phyloP scores from a whole-genome alignment of 2,888 invertebrate species.

The Standfussiana lucernea region DNA sequence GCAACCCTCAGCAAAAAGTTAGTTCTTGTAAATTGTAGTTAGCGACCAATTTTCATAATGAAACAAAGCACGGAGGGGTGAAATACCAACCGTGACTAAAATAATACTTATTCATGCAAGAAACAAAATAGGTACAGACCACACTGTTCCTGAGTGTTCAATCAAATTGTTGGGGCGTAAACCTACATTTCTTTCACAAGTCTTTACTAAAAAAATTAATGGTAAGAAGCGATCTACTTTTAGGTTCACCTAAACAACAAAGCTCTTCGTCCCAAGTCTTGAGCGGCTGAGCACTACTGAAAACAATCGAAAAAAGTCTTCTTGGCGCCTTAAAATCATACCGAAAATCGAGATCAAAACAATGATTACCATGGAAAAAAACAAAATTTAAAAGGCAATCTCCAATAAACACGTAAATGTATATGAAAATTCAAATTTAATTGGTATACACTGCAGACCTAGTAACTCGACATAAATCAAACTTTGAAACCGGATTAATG shows the following conservation, averaged over 20 bases:
- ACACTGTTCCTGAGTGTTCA: not conserved
- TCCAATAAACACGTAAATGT: not conserved
- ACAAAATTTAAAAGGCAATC: not conserved
- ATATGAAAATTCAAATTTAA: not conserved
- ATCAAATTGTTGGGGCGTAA: not conserved
- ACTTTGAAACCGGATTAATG: not conserved
- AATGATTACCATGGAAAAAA: not conserved
- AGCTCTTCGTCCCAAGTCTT: constrained; percentile 1
- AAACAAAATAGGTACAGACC: not conserved
- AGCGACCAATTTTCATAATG: constrained; percentile 65
- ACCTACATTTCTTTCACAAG: constrained; percentile 2
- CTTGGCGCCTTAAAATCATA: constrained; percentile 2
- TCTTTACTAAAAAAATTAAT: constrained; percentile 7
- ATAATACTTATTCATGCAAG: constrained; percentile 5
- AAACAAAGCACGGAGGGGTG: constrained; percentile 54
- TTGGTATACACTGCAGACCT: not conserved
- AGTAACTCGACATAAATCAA: not conserved
- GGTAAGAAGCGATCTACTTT: not conserved
- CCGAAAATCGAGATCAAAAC: constrained; percentile 1
- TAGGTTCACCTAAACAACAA: constrained; percentile 9
- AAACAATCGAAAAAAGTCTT: not conserved
- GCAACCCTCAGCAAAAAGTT: constrained; percentile 47
- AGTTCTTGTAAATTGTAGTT: constrained; percentile 59
- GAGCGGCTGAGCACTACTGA: too few species aligned
- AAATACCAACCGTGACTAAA: constrained; percentile 39